phyloP scores from a whole-genome alignment of 2,113 vertebrate species.

The Psittacara wagleri region DNA sequence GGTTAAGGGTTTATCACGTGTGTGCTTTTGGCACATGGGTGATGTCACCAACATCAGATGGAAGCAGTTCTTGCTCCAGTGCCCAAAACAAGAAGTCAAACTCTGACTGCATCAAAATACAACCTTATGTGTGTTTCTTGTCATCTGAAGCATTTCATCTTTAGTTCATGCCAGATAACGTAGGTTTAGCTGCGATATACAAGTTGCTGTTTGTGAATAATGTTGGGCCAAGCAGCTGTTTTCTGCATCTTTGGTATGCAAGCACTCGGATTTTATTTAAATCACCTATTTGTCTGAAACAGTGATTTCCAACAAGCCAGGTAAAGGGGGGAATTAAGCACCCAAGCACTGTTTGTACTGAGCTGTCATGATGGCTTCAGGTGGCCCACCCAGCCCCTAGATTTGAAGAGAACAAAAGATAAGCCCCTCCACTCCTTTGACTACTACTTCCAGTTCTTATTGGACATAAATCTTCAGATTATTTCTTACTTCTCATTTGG shows the following conservation, averaged over 20 bases:
- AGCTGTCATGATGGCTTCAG: neutral
- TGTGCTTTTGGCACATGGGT: neutral
- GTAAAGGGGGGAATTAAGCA: neutral
- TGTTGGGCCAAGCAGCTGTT: neutral
- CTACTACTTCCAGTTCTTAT: neutral
- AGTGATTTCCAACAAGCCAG: neutral
- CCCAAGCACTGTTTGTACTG: neutral
- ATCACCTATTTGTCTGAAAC: neutral
- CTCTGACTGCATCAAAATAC: neutral
- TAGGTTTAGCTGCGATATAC: neutral
- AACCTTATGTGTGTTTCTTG: neutral
- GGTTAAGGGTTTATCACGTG: neutral
- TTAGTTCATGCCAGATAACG: neutral
- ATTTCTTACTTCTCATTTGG: neutral
- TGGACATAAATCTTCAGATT: neutral
- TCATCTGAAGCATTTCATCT: neutral
- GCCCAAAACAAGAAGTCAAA: neutral
- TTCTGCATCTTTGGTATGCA: neutral
- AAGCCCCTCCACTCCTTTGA: neutral
- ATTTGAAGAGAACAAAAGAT: neutral
- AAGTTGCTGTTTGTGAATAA: neutral
- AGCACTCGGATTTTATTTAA: neutral
- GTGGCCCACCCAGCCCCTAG: neutral
- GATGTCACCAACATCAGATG: neutral
- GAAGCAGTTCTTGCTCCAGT: fast-evolving